Base-by-base conservation (phyloP, 1,140 invertebrate genomes). In the Zelostemma sp. region DNA sequence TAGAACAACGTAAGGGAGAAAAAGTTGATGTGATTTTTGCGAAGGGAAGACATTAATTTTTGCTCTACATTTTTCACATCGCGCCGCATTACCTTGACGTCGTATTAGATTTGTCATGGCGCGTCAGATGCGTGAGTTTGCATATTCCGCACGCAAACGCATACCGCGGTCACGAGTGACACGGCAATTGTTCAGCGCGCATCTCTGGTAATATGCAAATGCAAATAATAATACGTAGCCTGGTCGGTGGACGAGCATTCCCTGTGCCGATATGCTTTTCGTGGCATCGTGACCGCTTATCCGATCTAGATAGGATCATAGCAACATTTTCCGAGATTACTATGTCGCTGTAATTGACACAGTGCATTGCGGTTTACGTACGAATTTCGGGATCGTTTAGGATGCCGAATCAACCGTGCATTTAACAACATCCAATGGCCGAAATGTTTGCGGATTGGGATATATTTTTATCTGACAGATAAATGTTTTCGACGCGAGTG, bases 191-290 rank as follows among this genome's bases (percentile, higher is more conserved):
- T 21, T 25, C 46, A 46, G 21, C n/a, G 6, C 43, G 5, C 5
- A 19, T 46, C 1, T 46, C 43, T 46, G 43, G 16, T 12, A 50
- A 50, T 50, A 50, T 50, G 48, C 48, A 35, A 50, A 50, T 50
- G 28, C 46, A 48, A 46, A 46, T n/a, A n/a, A 28, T 48, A 48
- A 48, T 48, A 48, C 46, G 19, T 17, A 19, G 18, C 16, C 8
- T 9, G 43, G 21, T 46, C 21, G 43, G 21, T 19, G 12, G 43
- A 17, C 43, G 43, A 5, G 18, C 15, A 43, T 19, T 46, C 43
- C 18, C 19, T 12, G 6, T 14, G 11, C 18, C 46, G 40, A 21
- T 46, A 46, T 46, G 17, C 43, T 19, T 46, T 18, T 11, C 43
- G 16, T 9, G 17, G 43, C 43, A 19, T 46, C 17, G n/a, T 41